Evolutionary conservation across 2,113 vertebrate species (phyloP).

Genomic region (Shinisaurus crocodilurus): DNA sequence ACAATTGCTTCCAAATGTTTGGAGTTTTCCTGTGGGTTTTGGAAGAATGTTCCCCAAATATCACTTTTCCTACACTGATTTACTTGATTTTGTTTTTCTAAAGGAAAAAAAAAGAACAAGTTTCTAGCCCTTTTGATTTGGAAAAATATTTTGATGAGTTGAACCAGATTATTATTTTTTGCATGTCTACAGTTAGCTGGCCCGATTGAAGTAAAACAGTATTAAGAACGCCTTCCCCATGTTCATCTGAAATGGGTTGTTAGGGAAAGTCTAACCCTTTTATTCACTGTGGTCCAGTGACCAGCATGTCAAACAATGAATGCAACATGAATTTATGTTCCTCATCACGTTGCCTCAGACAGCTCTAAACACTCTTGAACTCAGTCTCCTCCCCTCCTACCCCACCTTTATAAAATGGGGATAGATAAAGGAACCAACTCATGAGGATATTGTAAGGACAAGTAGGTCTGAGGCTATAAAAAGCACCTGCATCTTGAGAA

Average conservation of each 20-base stretch:
- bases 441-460: background rate
- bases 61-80: slow-evolving; percentile 38
- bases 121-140: slow-evolving; percentile 75
- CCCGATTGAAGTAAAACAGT: slow-evolving; percentile 66
- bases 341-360: background rate
- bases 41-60: slow-evolving; percentile 62
- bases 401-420: background rate
- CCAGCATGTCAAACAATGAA: background rate
- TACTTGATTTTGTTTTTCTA: slow-evolving; percentile 8
- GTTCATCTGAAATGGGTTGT: too few relatives aligned
- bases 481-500: slow-evolving; percentile 4
- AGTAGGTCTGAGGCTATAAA: background rate
- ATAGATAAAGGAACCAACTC: background rate
- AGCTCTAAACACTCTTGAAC: too few relatives aligned
- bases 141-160: slow-evolving; percentile 64
- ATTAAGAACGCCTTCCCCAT: slow-evolving; percentile 55
- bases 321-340: background rate
- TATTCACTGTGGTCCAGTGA: background rate
- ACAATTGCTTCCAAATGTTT: slow-evolving; percentile 53
- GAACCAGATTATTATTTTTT: slow-evolving; percentile 52
- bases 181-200: slow-evolving; percentile 62
- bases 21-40: slow-evolving; percentile 67
- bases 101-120: background rate
- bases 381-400: too few relatives aligned
- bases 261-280: background rate